Percentiles rank a stretch among this genome's conserved stretches.
Conservation (phyloP, 2,888 invertebrate genomes). For the Acleris laterana region DNA sequence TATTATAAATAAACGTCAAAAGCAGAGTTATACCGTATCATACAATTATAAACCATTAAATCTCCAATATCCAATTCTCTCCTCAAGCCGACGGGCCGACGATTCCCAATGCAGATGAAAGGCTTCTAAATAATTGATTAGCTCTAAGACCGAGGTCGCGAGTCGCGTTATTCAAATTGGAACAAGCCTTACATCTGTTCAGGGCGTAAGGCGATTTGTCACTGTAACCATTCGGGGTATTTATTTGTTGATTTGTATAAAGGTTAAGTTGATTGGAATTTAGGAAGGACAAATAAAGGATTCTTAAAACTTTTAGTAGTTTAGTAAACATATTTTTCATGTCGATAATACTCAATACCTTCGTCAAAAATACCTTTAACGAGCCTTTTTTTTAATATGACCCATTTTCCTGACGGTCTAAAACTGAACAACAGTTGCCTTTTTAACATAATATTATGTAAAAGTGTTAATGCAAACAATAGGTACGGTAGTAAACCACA, state of each 20-base stretch:
- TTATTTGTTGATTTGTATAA: slow-evolving; percentile 9
- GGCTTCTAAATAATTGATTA: slow-evolving; percentile 71
- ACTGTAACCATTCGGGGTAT: slow-evolving; percentile 4
- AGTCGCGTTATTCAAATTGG: slow-evolving; percentile 65
- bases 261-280: background rate
- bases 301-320: no score
- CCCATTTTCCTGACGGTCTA: no score
- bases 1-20: no score
- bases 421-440: no score
- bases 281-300: no score
- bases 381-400: no score
- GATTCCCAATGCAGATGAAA: slow-evolving; percentile 56
- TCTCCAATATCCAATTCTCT: slow-evolving; percentile 11
- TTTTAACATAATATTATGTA: no score
- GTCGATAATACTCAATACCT: no score
- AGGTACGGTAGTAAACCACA: no score
- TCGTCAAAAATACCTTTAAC: no score
- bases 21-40: background rate
- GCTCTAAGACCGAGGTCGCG: slow-evolving; percentile 58
- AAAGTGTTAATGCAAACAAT: no score
- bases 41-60: slow-evolving; percentile 1
- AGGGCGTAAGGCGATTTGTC: slow-evolving; percentile 42
- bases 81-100: slow-evolving; percentile 11
- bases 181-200: slow-evolving; percentile 58
- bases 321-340: no score